Base-by-base conservation (phyloP, 2,888 invertebrate species). In the Dolichopus griseipennis region DNA sequence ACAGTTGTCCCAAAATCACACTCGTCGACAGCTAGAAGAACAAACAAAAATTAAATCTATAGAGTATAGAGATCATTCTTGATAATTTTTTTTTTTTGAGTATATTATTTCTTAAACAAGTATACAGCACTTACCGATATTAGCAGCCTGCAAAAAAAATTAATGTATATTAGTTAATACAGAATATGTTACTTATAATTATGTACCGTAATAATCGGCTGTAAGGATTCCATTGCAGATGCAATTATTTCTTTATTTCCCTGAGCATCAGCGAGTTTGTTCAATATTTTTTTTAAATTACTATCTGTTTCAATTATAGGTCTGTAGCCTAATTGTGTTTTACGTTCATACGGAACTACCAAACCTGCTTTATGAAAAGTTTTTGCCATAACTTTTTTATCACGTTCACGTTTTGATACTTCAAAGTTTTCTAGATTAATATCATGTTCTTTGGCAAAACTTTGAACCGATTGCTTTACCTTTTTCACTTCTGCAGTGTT, bases 1-100 rank as follows among this genome's bases (percentile, higher is more conserved):
- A 97, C 80, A 0, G 94, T 91, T 67, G 94, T 95, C 0, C 96
- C 97, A 81, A 95, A 97, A 79, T 97, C 97, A 77, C 92, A 91
- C 79, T 98, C 97, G 77, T 97, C 97, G 68, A 92, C 88, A 0
- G 97, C 97, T 69, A 77, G 33, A 73, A 65, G 8, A n/a, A 34
- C 18, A 37, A 37, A n/a, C n/a, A n/a, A n/a, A n/a, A n/a, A n/a
- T n/a, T n/a, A n/a, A n/a, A n/a, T n/a, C n/a, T n/a, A n/a, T n/a
- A n/a, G n/a, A n/a, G n/a, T n/a, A n/a, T n/a, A n/a, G n/a, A n/a
- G n/a, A n/a, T n/a, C n/a, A n/a, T n/a, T 34, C 9, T 34, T 34
- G 9, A 34, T 34, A 7, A 34, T 34, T 34, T 34, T n/a, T n/a
- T n/a, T 34, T 34, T 34, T 7, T 34, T 34, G 34, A n/a, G 5